phyloP scores from a whole-genome alignment of 64 coral and sea anemone genomes.

The Anthopleura sola region DNA sequence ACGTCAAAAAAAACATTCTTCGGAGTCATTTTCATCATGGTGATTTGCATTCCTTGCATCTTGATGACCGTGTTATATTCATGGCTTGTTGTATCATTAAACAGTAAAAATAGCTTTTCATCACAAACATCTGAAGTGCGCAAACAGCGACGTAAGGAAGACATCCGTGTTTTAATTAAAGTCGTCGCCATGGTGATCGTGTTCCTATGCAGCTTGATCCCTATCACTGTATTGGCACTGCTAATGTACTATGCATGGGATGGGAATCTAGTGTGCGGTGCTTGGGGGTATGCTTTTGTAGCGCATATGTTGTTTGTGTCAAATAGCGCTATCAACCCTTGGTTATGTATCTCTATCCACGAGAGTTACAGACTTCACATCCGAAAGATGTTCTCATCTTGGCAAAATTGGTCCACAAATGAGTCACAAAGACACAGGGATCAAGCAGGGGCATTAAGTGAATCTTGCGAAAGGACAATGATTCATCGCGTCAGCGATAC shows the following conservation, averaged over 20 bases:
- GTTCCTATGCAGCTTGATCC: neutral
- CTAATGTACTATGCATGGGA: neutral
- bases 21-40: neutral
- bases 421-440: neutral
- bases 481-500: neutral
- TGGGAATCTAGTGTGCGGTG: neutral
- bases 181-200: neutral
- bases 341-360: conserved; percentile 14
- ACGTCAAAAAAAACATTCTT: neutral
- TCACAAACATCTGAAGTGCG: neutral
- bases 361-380: neutral
- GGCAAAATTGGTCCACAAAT: neutral
- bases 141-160: conserved; percentile 9
- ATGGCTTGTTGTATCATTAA: neutral
- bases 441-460: neutral
- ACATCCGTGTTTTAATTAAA: neutral
- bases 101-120: neutral
- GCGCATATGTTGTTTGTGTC: neutral
- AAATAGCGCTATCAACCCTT: conserved; percentile 10
- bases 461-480: neutral
- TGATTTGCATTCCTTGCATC: neutral
- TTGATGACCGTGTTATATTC: neutral
- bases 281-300: neutral
- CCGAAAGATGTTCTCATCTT: neutral
- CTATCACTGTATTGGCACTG: neutral